Evolutionary conservation across 2,113 vertebrate species (phyloP).

Genomic region (Numida meleagris): DNA sequence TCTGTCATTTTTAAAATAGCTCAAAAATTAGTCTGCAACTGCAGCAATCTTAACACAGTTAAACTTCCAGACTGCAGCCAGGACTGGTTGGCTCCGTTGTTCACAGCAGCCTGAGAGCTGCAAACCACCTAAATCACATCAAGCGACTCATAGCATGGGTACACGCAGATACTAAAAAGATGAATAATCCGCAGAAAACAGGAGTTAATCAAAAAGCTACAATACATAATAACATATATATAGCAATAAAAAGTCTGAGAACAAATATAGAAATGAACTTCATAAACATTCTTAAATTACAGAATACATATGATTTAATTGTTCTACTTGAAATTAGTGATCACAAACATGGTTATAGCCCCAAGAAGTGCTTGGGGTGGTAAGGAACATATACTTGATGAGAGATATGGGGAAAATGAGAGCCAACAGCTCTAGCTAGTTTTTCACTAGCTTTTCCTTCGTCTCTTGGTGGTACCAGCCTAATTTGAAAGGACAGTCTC

Average conservation of each 20-base stretch:
- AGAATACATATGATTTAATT: neutral
- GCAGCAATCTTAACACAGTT: neutral
- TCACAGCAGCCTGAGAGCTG: neutral
- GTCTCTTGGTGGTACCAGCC: neutral
- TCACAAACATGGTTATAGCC: neutral
- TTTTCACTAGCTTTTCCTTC: neutral
- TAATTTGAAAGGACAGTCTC: neutral
- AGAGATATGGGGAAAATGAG: neutral
- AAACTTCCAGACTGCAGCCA: neutral
- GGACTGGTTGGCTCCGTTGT: slow-evolving; percentile 8
- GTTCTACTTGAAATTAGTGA: neutral
- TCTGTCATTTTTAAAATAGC: neutral
- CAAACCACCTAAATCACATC: neutral
- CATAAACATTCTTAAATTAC: neutral
- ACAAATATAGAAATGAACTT: neutral
- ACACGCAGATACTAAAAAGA: neutral
- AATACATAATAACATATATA: neutral
- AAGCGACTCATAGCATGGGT: neutral
- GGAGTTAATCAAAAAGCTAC: neutral
- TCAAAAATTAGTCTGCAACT: slow-evolving; percentile 10
- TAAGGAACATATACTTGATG: neutral
- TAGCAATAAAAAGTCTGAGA: neutral
- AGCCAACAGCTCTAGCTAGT: neutral
- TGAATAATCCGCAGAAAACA: neutral
- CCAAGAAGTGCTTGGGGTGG: rapidly evolving